These are phyloP conservation scores for Sesamia inferens DNA, from an alignment of 2,888 invertebrate species.

Conservation along the genomic window DNA sequence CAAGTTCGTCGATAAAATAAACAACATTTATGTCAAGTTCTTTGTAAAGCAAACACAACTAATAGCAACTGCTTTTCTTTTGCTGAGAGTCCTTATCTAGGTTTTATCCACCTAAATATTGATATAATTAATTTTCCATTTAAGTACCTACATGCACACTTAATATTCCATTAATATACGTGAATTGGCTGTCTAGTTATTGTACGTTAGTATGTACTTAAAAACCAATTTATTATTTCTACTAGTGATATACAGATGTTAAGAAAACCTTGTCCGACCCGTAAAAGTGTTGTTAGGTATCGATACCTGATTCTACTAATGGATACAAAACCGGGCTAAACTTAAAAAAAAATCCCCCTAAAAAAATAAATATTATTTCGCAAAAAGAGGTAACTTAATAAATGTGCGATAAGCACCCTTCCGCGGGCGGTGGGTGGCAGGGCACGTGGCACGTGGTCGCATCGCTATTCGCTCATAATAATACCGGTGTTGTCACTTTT, in stretches of 20 bases:
- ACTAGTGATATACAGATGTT: neutral
- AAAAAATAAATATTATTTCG: no score
- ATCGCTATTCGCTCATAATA: no score
- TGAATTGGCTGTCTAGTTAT: conserved; percentile 18
- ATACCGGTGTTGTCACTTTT: no score
- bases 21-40: neutral
- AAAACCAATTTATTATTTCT: neutral
- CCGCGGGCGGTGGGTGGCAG: no score
- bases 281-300: no score
- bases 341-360: no score
- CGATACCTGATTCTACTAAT: no score
- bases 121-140: conserved; percentile 9
- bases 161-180: neutral
- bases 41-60: neutral
- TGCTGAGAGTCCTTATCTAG: neutral
- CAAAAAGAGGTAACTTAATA: no score
- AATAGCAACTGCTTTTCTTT: neutral
- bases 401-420: no score
- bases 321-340: no score
- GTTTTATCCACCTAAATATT: neutral
- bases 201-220: conserved; percentile 1
- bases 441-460: no score
- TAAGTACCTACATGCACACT: neutral
- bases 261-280: no score
- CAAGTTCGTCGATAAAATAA: neutral